Evolutionary conservation across 2,888 invertebrate species (phyloP), one percentile per base, ranked within the genome.

Genomic region (Bombylius discolor): DNA sequence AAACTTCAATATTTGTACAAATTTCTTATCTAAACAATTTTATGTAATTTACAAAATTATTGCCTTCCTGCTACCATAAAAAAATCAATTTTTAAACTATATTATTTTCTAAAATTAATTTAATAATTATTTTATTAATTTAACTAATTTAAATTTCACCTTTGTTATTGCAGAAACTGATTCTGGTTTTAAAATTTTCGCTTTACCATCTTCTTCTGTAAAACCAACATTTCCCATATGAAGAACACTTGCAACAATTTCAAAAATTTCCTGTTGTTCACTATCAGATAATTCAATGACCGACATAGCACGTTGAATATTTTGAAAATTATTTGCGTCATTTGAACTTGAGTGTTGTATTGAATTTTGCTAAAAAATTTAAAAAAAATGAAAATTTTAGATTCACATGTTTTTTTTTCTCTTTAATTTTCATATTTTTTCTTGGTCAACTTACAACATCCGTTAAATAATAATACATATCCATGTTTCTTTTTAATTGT

Each of bases 151-250:
- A 23, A 23, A 23, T 23, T 3, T 76, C 73, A 89, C 89, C 74
- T 84, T 80, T 53, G 85, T 81, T 45, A 88, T 79, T 44, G 80
- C 80, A 45, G 79, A 75, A 3, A 85, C 79, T 36, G 78, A 71
- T 59, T 87, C 86, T 9, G 81, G 80, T 61, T 81, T 81, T 13
- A 81, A 71, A 34, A 92, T 81, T 64, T 81, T 79, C 0, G 89
- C 85, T 59, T 78, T 74, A 32, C 86, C 85, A 56, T 87, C 85
- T 23, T 84, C 82, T 64, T 84, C 84, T 13, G 80, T 79, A 70
- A 91, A 93, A 58, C 83, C 83, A n/a, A 91, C 78, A 67, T 93
- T 93, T 12, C 93, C 93, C 62, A 93, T 77, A 67, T 93, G 92
- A 56, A 94, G 74, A 47, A 94, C 82, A 57, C 86, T 85, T 8